Conservation (phyloP, 2,797 vertebrate species). For the Anniella stebbinsi region DNA sequence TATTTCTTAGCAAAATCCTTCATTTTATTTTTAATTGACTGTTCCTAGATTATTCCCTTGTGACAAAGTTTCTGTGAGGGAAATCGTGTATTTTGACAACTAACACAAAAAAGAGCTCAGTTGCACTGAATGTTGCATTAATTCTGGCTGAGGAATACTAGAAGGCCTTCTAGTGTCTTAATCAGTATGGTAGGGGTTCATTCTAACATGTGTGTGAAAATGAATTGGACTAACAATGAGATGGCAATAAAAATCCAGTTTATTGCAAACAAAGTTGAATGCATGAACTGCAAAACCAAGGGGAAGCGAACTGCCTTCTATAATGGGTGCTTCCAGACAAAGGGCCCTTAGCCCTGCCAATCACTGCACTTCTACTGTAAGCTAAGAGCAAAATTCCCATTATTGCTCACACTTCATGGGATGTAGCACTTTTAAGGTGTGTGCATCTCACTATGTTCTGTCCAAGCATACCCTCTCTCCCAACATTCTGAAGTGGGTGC, state of each 20-base stretch:
- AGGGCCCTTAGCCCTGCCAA: not conserved
- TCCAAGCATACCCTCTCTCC: too few species aligned
- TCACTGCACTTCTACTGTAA: not conserved
- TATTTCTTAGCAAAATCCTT: conserved; percentile 25
- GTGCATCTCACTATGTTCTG: not conserved
- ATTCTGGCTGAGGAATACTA: conserved; percentile 44
- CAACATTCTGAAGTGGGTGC: too few species aligned
- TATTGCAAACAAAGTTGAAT: conserved; percentile 5
- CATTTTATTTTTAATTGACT: conserved; percentile 36
- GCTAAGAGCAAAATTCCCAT: not conserved
- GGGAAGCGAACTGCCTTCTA: not conserved
- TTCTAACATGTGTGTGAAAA: conserved; percentile 38
- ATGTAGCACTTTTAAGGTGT: not conserved
- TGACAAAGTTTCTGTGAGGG: conserved; percentile 16
- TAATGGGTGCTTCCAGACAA: not conserved
- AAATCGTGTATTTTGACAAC: conserved; percentile 55
- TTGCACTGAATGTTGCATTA: not conserved
- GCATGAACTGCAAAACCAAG: conserved; percentile 3
- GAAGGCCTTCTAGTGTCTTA: conserved; percentile 43
- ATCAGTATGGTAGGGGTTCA: conserved; percentile 21
- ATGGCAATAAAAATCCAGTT: conserved; percentile 25
- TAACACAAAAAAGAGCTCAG: conserved; percentile 42
- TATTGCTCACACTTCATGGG: not conserved
- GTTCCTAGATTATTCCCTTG: not conserved
- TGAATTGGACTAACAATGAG: conserved; percentile 36